These are phyloP conservation scores for Saimiri boliviensis DNA, from an alignment of 2,113 vertebrate genomes.

Conservation along the genomic window DNA sequence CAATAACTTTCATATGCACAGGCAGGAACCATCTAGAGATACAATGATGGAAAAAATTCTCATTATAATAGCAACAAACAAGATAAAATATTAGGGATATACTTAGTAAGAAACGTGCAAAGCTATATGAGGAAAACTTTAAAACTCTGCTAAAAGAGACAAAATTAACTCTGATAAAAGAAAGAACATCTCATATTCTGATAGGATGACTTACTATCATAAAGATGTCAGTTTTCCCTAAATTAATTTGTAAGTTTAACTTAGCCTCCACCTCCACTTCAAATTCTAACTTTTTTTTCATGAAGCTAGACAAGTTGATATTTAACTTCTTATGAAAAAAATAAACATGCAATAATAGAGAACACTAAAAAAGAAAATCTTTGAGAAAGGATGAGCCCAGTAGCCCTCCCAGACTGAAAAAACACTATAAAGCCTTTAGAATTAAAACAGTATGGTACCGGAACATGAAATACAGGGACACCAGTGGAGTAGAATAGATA, in stretches of 20 bases:
- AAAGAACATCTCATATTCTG: background rate
- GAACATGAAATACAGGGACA: background rate
- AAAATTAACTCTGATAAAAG: background rate
- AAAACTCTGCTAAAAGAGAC: background rate
- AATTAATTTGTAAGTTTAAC: background rate
- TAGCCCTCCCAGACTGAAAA: background rate
- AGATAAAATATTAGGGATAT: background rate
- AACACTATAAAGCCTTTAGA: background rate
- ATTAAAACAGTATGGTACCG: background rate
- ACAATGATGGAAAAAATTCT: background rate
- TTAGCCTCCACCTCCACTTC: background rate
- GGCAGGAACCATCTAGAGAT: background rate
- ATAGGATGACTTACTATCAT: background rate
- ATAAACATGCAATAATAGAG: background rate
- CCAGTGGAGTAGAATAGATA: background rate
- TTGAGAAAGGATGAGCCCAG: background rate
- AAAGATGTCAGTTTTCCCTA: background rate
- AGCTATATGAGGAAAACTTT: background rate
- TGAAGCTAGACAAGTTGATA: background rate
- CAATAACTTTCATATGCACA: background rate
- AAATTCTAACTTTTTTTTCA: background rate
- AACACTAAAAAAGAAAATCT: background rate
- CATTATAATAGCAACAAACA: background rate
- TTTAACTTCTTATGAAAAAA: background rate
- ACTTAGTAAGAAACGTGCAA: background rate